Evolutionary conservation across 2,888 invertebrate genomes (phyloP), one percentile per base, ranked within the genome.

Genomic region (Melitaea athalia): DNA sequence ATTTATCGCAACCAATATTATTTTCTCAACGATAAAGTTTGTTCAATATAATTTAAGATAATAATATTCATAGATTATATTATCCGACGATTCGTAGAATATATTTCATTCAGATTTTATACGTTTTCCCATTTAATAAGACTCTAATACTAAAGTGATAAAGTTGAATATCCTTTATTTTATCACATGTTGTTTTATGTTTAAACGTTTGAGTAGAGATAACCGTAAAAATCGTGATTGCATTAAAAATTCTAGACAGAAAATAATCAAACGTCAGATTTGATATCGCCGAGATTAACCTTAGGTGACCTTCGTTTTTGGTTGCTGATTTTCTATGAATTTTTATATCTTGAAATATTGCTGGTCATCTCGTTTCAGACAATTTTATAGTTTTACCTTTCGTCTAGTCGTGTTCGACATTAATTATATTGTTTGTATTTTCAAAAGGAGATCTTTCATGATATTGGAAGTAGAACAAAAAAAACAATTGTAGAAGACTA

Each of bases 401-500:
- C 24, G 12, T 11, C 7, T 6, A 14, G 7, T 33, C 14, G 6
- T 31, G 24, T 2, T 17, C 12, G 12, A 12, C 31, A 14, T 24
- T 55, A 31, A 3, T 53, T 31, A 14, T 55, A 55, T 33, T 7
- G 31, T 14, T n/a, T n/a, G 24, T 24, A 17, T 7, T 38, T 38
- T 38, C 8, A 38, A 38, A 57, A 15, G 33, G n/a, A 60, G 47
- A 53, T 3, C 31, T 53, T 33, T 63, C 43, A 10, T 59, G 47
- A 59, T 31, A 12, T 49, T 49, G 17, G 17, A 47, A n/a, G 45
- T 61, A 53, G 33, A 38, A 52, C 59, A 68, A 68, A 67, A 66
- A 72, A 70, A 67, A 67, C 67, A 66, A 68, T 50, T 65, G 57
- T 57, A 70, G 70, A 69, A 69, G 72, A 47, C 70, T 65, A 72